Percentiles rank a stretch among this genome's conserved stretches.
Evolutionary conservation across 2,113 vertebrate species (phyloP).

Genomic region (Mustelus asterias): DNA sequence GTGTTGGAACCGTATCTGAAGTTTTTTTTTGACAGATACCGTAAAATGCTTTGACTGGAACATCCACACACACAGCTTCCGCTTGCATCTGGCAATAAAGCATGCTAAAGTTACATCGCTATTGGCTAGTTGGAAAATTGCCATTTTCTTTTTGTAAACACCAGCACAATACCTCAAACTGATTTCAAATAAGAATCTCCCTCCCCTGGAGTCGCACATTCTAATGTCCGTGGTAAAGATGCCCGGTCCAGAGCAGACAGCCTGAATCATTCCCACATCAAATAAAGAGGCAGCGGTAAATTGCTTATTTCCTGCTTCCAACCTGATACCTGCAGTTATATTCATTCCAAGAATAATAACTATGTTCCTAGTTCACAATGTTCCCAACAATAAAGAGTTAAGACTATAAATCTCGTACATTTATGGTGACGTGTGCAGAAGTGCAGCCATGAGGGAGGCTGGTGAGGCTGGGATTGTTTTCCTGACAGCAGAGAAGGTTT

Average conservation of each 20-base stretch:
- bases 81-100: slow-evolving; percentile 43
- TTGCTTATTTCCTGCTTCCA: slow-evolving; percentile 22
- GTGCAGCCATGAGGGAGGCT: neutral
- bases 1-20: slow-evolving; percentile 38
- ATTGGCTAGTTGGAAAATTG: neutral
- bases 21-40: slow-evolving; percentile 31
- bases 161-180: slow-evolving; percentile 44
- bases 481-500: no score
- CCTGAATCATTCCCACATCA: slow-evolving; percentile 42
- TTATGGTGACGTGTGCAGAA: slow-evolving; percentile 54
- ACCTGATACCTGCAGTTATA: slow-evolving; percentile 26
- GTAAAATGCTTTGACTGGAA: slow-evolving; percentile 38
- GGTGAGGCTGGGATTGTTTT: no score
- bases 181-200: slow-evolving; percentile 47
- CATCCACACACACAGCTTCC: slow-evolving; percentile 40
- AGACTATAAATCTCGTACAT: slow-evolving; percentile 45
- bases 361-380: neutral
- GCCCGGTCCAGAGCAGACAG: slow-evolving; percentile 38
- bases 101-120: slow-evolving; percentile 42
- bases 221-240: slow-evolving; percentile 44
- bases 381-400: slow-evolving; percentile 16
- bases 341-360: slow-evolving; percentile 21
- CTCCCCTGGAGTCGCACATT: slow-evolving; percentile 42
- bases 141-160: neutral
- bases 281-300: slow-evolving; percentile 42